Conservation (phyloP, 2,888 invertebrate species). For the Drosophila paucipuncta region DNA sequence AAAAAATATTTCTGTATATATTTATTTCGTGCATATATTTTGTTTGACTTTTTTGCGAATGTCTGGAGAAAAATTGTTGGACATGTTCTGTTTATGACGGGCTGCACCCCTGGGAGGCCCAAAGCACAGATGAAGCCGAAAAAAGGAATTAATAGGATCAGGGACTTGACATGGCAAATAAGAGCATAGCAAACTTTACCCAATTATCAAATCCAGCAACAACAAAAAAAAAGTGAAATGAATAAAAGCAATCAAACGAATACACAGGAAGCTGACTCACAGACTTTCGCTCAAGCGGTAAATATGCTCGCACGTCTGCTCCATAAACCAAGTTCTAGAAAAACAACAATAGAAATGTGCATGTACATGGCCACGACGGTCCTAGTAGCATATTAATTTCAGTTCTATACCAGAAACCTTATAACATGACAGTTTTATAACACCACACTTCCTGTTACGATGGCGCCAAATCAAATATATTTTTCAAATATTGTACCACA, state of each 20-base stretch:
- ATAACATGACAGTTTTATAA: conserved; percentile 50
- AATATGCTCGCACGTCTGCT: conserved; percentile 49
- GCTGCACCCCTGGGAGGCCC: conserved; percentile 47
- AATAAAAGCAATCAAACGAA: conserved; percentile 24
- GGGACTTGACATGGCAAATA: conserved; percentile 54
- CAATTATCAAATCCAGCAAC: conserved; percentile 33
- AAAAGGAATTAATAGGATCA: conserved; percentile 70
- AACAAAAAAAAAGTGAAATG: not conserved
- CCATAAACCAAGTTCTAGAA: conserved; percentile 56
- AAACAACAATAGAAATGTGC: not conserved
- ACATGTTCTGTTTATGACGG: conserved; percentile 59
- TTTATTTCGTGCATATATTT: conserved; percentile 19
- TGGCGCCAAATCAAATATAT: conserved; percentile 64
- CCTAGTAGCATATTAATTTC: conserved; percentile 35
- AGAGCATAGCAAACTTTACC: conserved; percentile 19
- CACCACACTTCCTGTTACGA: conserved; percentile 65
- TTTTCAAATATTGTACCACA: conserved; percentile 53
- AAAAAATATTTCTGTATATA: conserved; percentile 34
- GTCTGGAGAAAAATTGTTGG: conserved; percentile 38
- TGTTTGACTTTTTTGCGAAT: conserved; percentile 25
- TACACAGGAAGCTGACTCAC: not conserved
- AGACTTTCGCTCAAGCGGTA: not conserved
- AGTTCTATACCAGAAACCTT: conserved; percentile 23
- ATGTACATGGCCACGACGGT: conserved; percentile 10
- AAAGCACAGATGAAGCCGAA: conserved; percentile 51